Conservation (phyloP, 2,888 invertebrate species). For the Amphimallon solstitiale region DNA sequence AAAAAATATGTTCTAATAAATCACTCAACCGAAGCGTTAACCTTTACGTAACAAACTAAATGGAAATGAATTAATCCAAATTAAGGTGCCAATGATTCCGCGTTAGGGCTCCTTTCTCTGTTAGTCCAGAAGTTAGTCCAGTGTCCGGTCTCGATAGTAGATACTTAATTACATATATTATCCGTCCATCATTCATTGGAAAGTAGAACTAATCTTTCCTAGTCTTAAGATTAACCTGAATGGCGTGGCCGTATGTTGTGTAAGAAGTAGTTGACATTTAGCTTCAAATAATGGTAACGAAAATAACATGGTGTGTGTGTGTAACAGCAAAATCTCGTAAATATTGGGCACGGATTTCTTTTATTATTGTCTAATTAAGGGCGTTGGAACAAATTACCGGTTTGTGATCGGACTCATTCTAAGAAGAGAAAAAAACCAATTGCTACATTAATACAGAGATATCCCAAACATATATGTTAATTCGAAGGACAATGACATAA, state of each 20-base stretch:
- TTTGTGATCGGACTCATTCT: not conserved
- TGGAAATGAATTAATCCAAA: no score
- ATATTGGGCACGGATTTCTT: not conserved
- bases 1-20: no score
- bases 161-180: no score
- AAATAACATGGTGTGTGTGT: not conserved
- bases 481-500: not conserved
- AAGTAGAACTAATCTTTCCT: not conserved
- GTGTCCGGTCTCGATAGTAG: no score
- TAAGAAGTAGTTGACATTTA: constrained; percentile 23
- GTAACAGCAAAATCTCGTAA: not conserved
- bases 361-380: constrained; percentile 5
- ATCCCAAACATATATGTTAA: not conserved
- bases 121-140: no score
- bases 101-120: no score
- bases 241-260: not conserved
- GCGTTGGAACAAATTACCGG: not conserved
- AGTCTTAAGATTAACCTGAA: constrained; percentile 13
- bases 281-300: not conserved
- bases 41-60: no score
- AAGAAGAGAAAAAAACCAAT: no score
- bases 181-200: no score
- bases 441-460: no score
- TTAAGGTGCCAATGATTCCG: no score
- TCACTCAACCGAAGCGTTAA: no score